Conservation (phyloP, 2,797 vertebrate genomes). For the Takifugu ocellatus region DNA sequence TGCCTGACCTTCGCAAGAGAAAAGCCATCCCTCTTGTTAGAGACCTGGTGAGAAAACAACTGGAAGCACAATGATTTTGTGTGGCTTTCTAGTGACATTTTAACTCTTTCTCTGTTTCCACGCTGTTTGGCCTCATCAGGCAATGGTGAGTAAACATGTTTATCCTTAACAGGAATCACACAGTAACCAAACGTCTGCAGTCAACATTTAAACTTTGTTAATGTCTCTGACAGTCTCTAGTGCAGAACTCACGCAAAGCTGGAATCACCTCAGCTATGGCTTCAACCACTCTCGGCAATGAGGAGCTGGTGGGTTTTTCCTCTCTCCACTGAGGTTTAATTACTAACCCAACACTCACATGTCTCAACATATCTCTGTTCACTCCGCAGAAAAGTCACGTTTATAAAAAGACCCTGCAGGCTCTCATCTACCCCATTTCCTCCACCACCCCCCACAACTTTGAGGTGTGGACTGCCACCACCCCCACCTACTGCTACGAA, state of each 20-base stretch:
- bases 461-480: conserved; percentile 98
- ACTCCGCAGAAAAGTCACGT: conserved; percentile 92
- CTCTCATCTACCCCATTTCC: conserved; percentile 98
- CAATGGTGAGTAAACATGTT: conserved; percentile 81
- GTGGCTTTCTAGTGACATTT: background rate
- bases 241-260: conserved; percentile 92
- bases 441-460: conserved; percentile 99
- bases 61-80: conserved; percentile 1
- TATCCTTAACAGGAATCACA: background rate
- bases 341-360: conserved; percentile 1
- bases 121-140: conserved; percentile 64
- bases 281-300: conserved; percentile 95
- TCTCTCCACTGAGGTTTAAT: conserved; percentile 2
- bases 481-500: conserved; percentile 98
- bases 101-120: conserved; percentile 15
- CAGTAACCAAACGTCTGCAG: background rate
- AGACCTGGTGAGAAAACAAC: conserved; percentile 86
- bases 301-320: conserved; percentile 85
- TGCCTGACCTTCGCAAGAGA: conserved; percentile 96
- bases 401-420: conserved; percentile 99
- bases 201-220: conserved; percentile 5
- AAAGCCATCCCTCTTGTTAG: conserved; percentile 94
- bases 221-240: conserved; percentile 82
- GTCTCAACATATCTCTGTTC: background rate
- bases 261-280: conserved; percentile 96